Percentiles rank a stretch among this genome's conserved stretches.
These are phyloP conservation scores for Sisor rabdophorus DNA, from an alignment of 2,113 vertebrate species.

Conservation along the genomic window DNA sequence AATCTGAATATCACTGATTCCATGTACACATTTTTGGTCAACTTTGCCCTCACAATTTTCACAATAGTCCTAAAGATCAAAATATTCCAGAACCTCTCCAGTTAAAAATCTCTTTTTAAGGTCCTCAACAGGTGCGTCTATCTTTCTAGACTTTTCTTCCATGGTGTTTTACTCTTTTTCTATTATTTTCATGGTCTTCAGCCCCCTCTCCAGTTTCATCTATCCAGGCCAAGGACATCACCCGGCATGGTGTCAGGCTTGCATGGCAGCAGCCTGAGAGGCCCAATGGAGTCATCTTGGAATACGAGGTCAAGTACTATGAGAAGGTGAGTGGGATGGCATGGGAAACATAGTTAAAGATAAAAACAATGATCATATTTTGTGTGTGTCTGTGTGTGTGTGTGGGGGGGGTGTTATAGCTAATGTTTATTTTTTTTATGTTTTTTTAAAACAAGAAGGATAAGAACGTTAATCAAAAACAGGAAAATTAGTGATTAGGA, in stretches of 20 bases:
- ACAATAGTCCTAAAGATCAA: not conserved
- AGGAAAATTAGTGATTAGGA: conserved; percentile 8
- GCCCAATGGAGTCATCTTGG: conserved; percentile 94
- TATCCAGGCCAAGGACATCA: conserved; percentile 92
- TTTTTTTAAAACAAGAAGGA: not conserved
- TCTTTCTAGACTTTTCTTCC: not conserved
- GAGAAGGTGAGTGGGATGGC: conserved; percentile 82
- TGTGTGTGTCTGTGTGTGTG: not conserved
- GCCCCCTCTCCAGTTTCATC: conserved; percentile 89
- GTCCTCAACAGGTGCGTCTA: not conserved
- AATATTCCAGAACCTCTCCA: not conserved
- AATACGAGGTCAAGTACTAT: conserved; percentile 98
- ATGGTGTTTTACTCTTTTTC: conserved; percentile 13
- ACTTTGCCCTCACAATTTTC: too few species aligned
- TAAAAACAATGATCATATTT: not conserved
- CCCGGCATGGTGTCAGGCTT: conserved; percentile 87
- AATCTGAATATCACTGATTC: too few species aligned
- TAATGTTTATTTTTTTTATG: not conserved
- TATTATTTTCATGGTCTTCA: conserved; percentile 51
- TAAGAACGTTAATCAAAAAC: not conserved
- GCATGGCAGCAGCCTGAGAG: conserved; percentile 93
- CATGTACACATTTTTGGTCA: too few species aligned
- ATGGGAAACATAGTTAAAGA: conserved; percentile 50
- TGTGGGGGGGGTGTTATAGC: too few species aligned
- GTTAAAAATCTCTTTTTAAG: not conserved